Base-by-base conservation (phyloP, 2,113 vertebrate species). In the Larimichthys polyactis region DNA sequence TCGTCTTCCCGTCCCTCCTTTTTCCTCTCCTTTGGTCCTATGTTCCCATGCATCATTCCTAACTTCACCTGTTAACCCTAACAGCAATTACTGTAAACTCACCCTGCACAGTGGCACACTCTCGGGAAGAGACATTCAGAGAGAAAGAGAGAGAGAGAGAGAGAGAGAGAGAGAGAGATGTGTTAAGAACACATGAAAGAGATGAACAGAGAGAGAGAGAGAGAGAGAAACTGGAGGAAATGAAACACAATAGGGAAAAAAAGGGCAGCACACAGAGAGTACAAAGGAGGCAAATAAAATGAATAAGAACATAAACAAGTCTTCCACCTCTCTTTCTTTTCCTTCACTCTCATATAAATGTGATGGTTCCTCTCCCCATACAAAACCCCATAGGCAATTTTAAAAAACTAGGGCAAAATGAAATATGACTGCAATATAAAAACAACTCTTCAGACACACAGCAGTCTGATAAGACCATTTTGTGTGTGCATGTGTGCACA, bases 371-470 rank as follows among this genome's bases (percentile, higher is more conserved):
- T 87, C 87, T 93, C 91, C 91, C 91, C 88, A 79, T 94, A 90
- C 92, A 85, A 92, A 94, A 92, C 92, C 94, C 94, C 94, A 94
- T 79, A 92, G 93, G 94, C 92, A 95, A 94, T 94, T 94, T 94
- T 91, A 91, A 92, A 86, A 94, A 94, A 95, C 87, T 95, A 93
- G 95, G 94, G 86, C 95, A 94, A 94, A 94, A 94, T 95, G 94
- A 96, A 95, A 94, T 94, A 95, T 94, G 92, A 87, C 91, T 93
- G 91, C 92, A 95, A 95, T 95, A 96, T 94, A 95, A 94, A 93
- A 94, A 94, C 92, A 94, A 91, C 91, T 92, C 91, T 92, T 94
- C 92, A 93, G 91, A 94, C 91, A 89, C 93, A 93, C 88, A 84
- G 75, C 75, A 82, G 87, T 89, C 87, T 86, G 91, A 95, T 93